A percentile compares a stretch with the other conserved stretches of the same genome.
These are phyloP conservation scores for Syngnathoides biaculeatus DNA, from an alignment of 2,113 vertebrate genomes.

Conservation along the genomic window DNA sequence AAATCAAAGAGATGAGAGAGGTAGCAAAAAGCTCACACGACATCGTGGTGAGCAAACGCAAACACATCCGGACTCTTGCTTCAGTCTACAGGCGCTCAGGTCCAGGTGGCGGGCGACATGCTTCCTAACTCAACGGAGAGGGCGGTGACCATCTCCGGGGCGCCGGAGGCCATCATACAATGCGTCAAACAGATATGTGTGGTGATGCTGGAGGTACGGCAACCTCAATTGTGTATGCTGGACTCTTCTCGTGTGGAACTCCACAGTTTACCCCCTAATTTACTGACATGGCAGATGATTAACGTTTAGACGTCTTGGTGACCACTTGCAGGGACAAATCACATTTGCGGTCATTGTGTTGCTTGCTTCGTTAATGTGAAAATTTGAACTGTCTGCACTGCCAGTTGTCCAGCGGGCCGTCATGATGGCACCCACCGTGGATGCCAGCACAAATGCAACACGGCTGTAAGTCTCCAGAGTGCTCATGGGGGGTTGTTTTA, in stretches of 20 bases:
- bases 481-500: not conserved
- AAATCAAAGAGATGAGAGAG: slow-evolving; percentile 98
- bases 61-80: slow-evolving; percentile 14
- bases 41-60: not conserved
- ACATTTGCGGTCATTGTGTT: slow-evolving; percentile 24
- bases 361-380: slow-evolving; percentile 47
- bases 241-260: not conserved
- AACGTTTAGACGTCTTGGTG: not conserved
- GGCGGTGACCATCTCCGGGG: slow-evolving; percentile 96
- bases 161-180: slow-evolving; percentile 97
- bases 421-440: slow-evolving; percentile 55
- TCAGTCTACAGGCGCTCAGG: slow-evolving; percentile 96
- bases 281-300: not conserved
- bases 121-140: slow-evolving; percentile 97
- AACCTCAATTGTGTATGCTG: not conserved
- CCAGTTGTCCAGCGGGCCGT: slow-evolving; percentile 57
- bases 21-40: slow-evolving; percentile 51
- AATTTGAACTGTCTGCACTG: slow-evolving; percentile 58
- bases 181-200: slow-evolving; percentile 99
- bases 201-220: slow-evolving; percentile 98
- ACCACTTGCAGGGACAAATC: not conserved
- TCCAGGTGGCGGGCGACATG: slow-evolving; percentile 97
- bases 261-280: not conserved
- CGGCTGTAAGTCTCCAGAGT: slow-evolving; percentile 61
- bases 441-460: slow-evolving; percentile 55